phyloP scores from a whole-genome alignment of 2,113 vertebrate genomes.

The Thryonomys swinderianus region DNA sequence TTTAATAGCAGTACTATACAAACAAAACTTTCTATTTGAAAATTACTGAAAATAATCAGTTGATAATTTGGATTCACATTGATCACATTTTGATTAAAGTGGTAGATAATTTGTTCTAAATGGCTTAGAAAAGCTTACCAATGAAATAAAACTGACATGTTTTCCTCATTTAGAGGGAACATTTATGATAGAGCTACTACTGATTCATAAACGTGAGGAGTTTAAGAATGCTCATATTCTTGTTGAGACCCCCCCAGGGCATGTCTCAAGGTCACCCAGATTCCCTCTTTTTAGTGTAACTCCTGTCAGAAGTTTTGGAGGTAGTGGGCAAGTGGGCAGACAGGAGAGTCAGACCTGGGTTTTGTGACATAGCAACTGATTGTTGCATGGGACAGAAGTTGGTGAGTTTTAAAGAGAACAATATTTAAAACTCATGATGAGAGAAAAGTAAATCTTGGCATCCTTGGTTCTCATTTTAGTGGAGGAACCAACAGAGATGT shows the following conservation, averaged over 20 bases:
- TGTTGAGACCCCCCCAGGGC: background rate
- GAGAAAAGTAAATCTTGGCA: background rate
- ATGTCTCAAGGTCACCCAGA: background rate
- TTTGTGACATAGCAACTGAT: background rate
- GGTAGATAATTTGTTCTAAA: background rate
- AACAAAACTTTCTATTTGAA: background rate
- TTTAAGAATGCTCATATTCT: background rate
- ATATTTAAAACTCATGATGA: background rate
- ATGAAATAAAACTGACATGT: background rate
- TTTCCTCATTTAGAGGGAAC: background rate
- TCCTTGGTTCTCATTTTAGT: background rate
- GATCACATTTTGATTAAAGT: background rate
- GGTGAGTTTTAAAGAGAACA: background rate
- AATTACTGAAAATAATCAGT: background rate
- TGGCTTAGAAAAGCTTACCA: background rate
- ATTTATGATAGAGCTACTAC: background rate
- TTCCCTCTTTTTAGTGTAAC: background rate
- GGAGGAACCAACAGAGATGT: background rate
- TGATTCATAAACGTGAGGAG: background rate
- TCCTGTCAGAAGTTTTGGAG: background rate
- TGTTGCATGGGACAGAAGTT: background rate
- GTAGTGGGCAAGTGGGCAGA: background rate
- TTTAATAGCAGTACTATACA: background rate
- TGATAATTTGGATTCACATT: background rate
- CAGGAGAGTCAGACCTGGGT: background rate